Evolutionary conservation across 2,113 vertebrate species (phyloP), one percentile per base, ranked within the genome.

Genomic region (Tympanuchus pallidicinctus): DNA sequence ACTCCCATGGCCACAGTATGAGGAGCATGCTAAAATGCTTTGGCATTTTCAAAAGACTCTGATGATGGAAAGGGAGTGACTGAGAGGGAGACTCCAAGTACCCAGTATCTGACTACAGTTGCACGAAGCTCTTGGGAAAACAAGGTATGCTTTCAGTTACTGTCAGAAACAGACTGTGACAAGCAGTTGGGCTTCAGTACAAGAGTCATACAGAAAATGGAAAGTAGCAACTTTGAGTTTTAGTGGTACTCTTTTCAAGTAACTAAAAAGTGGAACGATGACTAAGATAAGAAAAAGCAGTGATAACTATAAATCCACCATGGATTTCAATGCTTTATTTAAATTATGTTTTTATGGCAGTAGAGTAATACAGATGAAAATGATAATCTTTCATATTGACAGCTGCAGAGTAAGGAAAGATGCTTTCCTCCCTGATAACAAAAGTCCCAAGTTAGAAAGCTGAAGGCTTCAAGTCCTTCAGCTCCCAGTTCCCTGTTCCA

Each of bases 211-310:
- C 24, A 30, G n/a, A 65, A 79, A 89, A 60, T 48, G 40, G 85
- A 92, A 95, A 95, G 59, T 90, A 93, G 74, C 30, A 85, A 50
- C 85, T 80, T 56, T 56, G 47, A 25, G 76, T 94, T 91, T 93
- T 82, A 94, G 89, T 10, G 12, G 56, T 88, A 81, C 66, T 75
- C 87, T 91, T 96, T 79, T n/a, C 48, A 89, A 91, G 91, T 28
- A 82, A 30, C 64, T 89, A 52, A 83, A 40, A 86, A 92, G 81
- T 2, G 8, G 48, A 82, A 6, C 6, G 59, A 90, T 87, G 94
- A 92, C 70, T 80, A 89, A 92, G 74, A 79, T 32, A 75, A 83
- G 11, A 89, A 95, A 93, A 91, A 91, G 32, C 47, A 87, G 32
- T 17, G 50, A 82, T 84, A 91, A 92, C 12, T 82, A 66, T 64